Percentiles rank a stretch among this genome's conserved stretches.
These are phyloP conservation scores for Quadroppia sp. DNA, from an alignment of 2,888 invertebrate species.

Conservation along the genomic window DNA sequence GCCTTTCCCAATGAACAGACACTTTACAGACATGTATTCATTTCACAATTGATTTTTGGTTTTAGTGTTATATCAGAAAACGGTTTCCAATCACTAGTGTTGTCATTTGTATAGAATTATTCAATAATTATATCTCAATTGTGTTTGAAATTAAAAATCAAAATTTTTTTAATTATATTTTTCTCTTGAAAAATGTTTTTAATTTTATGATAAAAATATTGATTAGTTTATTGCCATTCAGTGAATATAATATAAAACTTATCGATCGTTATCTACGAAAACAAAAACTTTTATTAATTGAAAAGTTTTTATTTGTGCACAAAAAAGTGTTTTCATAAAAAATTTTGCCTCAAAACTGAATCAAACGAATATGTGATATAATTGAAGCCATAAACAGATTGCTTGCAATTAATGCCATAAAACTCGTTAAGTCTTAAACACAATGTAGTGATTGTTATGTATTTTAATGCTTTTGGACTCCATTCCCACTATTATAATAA, in stretches of 20 bases:
- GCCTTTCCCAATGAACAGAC: neutral
- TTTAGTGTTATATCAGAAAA: neutral
- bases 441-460: neutral
- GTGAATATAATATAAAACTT: too few relatives aligned
- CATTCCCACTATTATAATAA: neutral
- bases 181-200: too few relatives aligned
- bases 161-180: too few relatives aligned
- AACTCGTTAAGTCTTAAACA: slow-evolving; percentile 14
- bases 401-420: slow-evolving; percentile 25
- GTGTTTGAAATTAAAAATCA: too few relatives aligned
- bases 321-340: too few relatives aligned
- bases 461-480: neutral
- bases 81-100: too few relatives aligned
- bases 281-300: too few relatives aligned
- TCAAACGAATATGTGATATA: slow-evolving; percentile 5
- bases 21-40: neutral
- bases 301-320: too few relatives aligned
- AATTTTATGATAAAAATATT: too few relatives aligned
- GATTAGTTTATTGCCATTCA: too few relatives aligned
- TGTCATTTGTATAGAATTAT: neutral
- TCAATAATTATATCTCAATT: too few relatives aligned
- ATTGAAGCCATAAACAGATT: slow-evolving; percentile 25
- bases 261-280: too few relatives aligned
- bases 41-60: neutral
- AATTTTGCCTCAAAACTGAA: neutral